Evolutionary conservation across 2,113 vertebrate species (phyloP), one percentile per base, ranked within the genome.

Genomic region (Spheniscus mendiculus): DNA sequence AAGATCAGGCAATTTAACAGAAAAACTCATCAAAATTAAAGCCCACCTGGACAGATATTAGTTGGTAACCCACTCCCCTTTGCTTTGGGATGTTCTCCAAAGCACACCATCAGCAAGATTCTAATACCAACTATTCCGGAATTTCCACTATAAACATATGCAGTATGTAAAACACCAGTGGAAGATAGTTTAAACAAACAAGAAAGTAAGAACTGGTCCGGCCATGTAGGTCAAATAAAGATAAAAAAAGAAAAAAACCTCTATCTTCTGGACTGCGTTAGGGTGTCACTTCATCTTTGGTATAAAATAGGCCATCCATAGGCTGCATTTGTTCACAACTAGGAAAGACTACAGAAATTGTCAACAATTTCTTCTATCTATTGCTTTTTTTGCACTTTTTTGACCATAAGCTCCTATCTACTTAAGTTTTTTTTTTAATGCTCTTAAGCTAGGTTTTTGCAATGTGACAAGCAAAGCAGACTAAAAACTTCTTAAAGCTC

Each of bases 301-400:
- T 99, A 99, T 99, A 99, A 99, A 99, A 99, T 99, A 99, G 99
- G 99, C 99, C 99, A 98, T 99, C 99, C 98, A 98, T 98, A 98
- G 99, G 99, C 99, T 99, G 99, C 99, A 99, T 99, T 99, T 99
- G 98, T 99, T 99, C 99, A 99, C 99, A 98, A 99, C 99, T 99
- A 99, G 98, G 99, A 99, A 99, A 99, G 98, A 99, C 99, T 99
- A 99, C 99, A 99, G 99, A 99, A 99, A 99, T 99, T 99, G 99
- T 99, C 99, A 99, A 99, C 99, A 99, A 99, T 99, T 99, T 99
- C 99, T 98, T 99, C 99, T 99, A 99, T 98, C 98, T 99, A 99
- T 99, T 99, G 99, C 99, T 99, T 99, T 98, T 99, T 99, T 98
- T 98, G 97, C 98, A 98, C 97, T 98, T 98, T 98, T 98, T 99